A percentile compares a stretch with the other conserved stretches of the same genome.
These are phyloP conservation scores for Parauchenoglanis punctatus DNA, from an alignment of 2,797 vertebrate species.

Conservation along the genomic window DNA sequence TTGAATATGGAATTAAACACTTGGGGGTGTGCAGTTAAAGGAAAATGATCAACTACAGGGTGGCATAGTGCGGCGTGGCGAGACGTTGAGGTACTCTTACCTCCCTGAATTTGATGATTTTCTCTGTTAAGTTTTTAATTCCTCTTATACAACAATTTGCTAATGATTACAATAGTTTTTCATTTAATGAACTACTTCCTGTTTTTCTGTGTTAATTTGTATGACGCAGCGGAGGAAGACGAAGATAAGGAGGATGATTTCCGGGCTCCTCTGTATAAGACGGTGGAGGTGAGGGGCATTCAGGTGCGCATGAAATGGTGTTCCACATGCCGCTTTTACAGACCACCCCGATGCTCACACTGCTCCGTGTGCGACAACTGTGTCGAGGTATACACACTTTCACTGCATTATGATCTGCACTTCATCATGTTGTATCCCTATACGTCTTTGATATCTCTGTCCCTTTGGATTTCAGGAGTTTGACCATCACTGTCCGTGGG, in stretches of 20 bases:
- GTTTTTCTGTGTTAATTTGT: conserved; percentile 23
- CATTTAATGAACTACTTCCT: background rate
- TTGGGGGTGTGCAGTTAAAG: background rate
- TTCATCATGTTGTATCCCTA: background rate
- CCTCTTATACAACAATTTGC: background rate
- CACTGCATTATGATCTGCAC: background rate
- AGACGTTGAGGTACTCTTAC: background rate
- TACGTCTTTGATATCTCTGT: background rate
- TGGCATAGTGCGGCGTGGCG: background rate
- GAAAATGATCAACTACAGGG: background rate
- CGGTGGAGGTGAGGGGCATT: conserved; percentile 94
- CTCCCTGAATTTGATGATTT: background rate
- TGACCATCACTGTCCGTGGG: conserved; percentile 99
- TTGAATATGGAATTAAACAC: background rate
- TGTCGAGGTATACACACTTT: conserved; percentile 83
- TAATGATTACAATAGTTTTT: background rate
- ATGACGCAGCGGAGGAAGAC: conserved; percentile 88
- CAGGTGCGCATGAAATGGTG: conserved; percentile 99
- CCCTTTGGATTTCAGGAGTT: conserved; percentile 83
- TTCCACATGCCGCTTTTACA: conserved; percentile 96
- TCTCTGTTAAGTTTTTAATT: background rate
- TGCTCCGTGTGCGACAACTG: conserved; percentile 99
- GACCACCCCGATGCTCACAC: conserved; percentile 94
- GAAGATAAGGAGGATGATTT: conserved; percentile 99
- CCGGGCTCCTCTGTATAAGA: conserved; percentile 95